Base-by-base conservation (phyloP, 2,797 vertebrate genomes). In the Anolis apletophallus region DNA sequence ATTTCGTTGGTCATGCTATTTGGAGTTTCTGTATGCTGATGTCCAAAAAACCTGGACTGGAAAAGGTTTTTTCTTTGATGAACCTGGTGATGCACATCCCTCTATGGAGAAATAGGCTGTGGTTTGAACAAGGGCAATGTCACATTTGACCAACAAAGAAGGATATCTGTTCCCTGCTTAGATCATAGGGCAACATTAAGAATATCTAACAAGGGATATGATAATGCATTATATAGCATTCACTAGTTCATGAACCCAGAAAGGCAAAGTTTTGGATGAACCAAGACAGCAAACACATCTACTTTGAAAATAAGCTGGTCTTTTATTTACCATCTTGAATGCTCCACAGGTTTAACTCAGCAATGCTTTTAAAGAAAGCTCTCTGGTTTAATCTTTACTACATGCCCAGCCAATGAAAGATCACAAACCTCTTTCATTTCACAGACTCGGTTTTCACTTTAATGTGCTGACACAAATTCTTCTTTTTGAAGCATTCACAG, bases 331-430 rank as follows among this genome's bases (percentile, higher is more conserved):
- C 5, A 46, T 46, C 34, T 32, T 29, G 50, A 86, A 67, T 67
- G 26, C 36, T 75, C 46, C 9, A 10, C 9, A 69, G 74, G 12
- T 75, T 81, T 67, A 12, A 12, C 26, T 67, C 32, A 17, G 32
- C 57, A 75, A 52, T 36, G 6, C 46, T 81, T 81, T 75, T 34
- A 36, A 34, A 75, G 3, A 11, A 75, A 26, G 75, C 46, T 74
- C 40, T 78, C 68, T 76, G n/a, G 26, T 81, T 29, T n/a, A 52
- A 85, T 75, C 61, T 81, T 64, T 81, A 74, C 23, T 69, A 76
- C 52, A 55, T 76, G 59, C 59, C 50, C 36, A 73, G 57, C 9
- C 8, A 29, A 50, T 73, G 69, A 73, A 73, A 32, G 29, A 50
- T 57, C 61, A 55, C 16, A 57, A 34, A 67, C 2, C 10, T 34